A percentile compares a stretch with the other conserved stretches of the same genome.
Evolutionary conservation across 2,888 invertebrate species (phyloP).

Genomic region (Tholera decimalis): DNA sequence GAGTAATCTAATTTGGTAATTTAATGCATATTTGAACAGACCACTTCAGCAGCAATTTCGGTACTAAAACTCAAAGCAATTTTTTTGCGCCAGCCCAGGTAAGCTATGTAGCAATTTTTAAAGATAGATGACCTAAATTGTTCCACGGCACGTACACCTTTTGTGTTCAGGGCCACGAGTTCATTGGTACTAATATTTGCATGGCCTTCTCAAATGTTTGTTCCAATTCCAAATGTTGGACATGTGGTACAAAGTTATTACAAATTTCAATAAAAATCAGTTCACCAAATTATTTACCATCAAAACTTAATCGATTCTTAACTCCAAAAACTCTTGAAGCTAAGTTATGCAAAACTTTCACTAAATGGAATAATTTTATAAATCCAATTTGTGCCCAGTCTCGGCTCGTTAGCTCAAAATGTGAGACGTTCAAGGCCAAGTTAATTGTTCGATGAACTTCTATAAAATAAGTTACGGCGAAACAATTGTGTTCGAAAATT

Average conservation of each 20-base stretch:
- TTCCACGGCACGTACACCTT: constrained; percentile 37
- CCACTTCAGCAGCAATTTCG: constrained; percentile 2
- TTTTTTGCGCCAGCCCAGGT: constrained; percentile 15
- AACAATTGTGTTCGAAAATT: constrained; percentile 52
- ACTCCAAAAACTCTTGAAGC: constrained; percentile 48
- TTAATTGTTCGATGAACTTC: constrained; percentile 47
- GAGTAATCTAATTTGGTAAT: constrained; percentile 10
- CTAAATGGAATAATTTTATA: constrained; percentile 62
- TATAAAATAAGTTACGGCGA: constrained; percentile 50
- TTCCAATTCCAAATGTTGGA: constrained; percentile 23
- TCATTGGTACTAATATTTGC: constrained; percentile 49
- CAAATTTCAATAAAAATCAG: constrained; percentile 26
- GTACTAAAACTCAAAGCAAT: neutral
- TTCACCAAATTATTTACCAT: constrained; percentile 35
- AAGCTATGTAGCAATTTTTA: constrained; percentile 20
- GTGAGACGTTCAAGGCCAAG: constrained; percentile 48
- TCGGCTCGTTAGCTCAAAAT: constrained; percentile 57
- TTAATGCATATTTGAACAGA: constrained; percentile 21
- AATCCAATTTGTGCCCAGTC: constrained; percentile 61
- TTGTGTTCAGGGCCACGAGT: constrained; percentile 44
- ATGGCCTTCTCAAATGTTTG: constrained; percentile 36
- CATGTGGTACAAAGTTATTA: neutral
- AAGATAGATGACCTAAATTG: constrained; percentile 51
- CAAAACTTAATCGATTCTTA: constrained; percentile 47
- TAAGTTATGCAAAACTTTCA: constrained; percentile 54